Evolutionary conservation across 1,140 invertebrate species (phyloP).

Genomic region (Drosophila burlai): DNA sequence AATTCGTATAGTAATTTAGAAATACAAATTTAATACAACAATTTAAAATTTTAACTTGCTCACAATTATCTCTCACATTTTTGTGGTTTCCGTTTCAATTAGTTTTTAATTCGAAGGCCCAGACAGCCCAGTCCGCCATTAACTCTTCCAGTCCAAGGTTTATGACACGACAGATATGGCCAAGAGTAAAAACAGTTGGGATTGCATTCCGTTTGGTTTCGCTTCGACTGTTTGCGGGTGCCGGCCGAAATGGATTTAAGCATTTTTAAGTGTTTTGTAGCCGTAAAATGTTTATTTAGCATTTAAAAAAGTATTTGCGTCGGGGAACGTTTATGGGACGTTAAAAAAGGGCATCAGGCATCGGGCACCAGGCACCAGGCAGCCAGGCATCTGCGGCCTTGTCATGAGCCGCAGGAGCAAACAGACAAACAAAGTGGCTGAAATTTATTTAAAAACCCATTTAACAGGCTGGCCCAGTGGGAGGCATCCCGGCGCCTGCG

Average conservation of each 20-base stretch:
- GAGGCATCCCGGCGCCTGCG: constrained; percentile 25
- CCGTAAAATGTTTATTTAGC: constrained; percentile 81
- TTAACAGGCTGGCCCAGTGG: constrained; percentile 59
- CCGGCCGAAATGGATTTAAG: constrained; percentile 55
- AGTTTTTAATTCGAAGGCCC: constrained; percentile 1
- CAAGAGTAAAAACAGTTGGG: constrained; percentile 1
- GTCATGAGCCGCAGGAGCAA: constrained; percentile 55
- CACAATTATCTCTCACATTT: background rate
- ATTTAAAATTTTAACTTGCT: background rate
- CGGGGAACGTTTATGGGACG: constrained; percentile 76
- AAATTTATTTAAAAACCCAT: constrained; percentile 84
- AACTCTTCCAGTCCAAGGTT: constrained; percentile 22
- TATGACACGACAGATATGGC: background rate
- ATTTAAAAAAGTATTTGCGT: constrained; percentile 79
- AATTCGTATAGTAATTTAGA: background rate
- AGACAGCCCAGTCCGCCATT: background rate
- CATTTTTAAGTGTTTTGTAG: constrained; percentile 68
- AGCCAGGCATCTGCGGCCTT: constrained; percentile 26
- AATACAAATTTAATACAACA: background rate
- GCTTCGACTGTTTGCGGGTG: constrained; percentile 1
- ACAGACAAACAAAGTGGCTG: constrained; percentile 69
- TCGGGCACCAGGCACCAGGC: constrained; percentile 34
- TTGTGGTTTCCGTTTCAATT: constrained; percentile 10
- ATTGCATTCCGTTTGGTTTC: constrained; percentile 10
- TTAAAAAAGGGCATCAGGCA: constrained; percentile 69